These are phyloP conservation scores for Sycophaga agraensis DNA, from an alignment of 1,140 invertebrate genomes.

Conservation along the genomic window DNA sequence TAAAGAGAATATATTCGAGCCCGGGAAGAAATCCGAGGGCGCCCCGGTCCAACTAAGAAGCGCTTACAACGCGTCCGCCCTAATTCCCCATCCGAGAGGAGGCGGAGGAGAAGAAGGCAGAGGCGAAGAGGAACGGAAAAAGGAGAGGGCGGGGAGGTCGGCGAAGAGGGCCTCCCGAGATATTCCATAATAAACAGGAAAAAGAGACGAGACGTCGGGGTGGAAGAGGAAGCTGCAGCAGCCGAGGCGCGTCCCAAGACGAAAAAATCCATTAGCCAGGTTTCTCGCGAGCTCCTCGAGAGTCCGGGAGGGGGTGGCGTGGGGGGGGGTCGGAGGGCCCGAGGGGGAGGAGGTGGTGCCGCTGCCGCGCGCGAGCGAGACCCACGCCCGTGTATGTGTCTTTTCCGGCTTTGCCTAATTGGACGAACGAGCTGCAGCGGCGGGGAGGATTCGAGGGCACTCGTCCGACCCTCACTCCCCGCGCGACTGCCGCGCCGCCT, in stretches of 20 bases:
- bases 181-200: not conserved
- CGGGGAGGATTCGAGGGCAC: slow-evolving; percentile 21
- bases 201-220: not conserved
- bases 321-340: not conserved
- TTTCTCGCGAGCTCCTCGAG: not conserved
- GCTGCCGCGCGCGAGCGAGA: too few relatives aligned
- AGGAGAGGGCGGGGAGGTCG: not conserved
- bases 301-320: not conserved
- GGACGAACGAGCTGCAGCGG: slow-evolving; percentile 13
- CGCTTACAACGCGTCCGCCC: too few relatives aligned
- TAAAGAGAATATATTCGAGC: too few relatives aligned
- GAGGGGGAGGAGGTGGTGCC: not conserved
- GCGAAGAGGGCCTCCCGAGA: not conserved
- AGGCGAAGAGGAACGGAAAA: not conserved
- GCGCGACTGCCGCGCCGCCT: too few relatives aligned
- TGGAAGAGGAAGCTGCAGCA: not conserved
- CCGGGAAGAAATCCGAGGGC: too few relatives aligned
- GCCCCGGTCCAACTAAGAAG: too few relatives aligned
- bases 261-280: slow-evolving; percentile 20
- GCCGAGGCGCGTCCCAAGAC: not conserved
- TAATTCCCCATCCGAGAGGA: too few relatives aligned
- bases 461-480: slow-evolving; percentile 1
- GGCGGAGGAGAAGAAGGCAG: not conserved
- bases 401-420: slow-evolving; percentile 28
- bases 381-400: slow-evolving; percentile 15